Evolutionary conservation across 2,888 invertebrate genomes (phyloP), one percentile per base, ranked within the genome.

Genomic region (Belgica antarctica): DNA sequence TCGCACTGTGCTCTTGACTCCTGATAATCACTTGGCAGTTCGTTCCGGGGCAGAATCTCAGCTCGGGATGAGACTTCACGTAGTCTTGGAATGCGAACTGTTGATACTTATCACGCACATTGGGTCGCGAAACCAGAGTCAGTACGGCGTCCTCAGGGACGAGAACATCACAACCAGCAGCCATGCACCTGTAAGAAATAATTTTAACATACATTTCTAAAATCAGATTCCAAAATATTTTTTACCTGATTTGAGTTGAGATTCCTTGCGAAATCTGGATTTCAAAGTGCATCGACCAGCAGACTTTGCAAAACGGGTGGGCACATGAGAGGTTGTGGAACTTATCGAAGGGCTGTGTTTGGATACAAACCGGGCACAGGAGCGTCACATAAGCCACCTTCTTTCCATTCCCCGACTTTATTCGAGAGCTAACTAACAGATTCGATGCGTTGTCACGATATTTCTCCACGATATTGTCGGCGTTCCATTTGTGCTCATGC

Each of bases 61-160:
- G 81, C 78, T 90, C 87, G 72, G 96, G 94, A 81, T 94, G 94
- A 62, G 93, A 91, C 80, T 92, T 92, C 0, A 99, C 96, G 82
- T 95, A 94, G 81, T 98, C 98, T 77, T 91, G 89, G 80, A 97
- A 98, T 76, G 94, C 90, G 79, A 96, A 94, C 76, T 94, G 92
- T 77, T 96, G 94, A 81, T 97, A 99, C 77, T 94, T 92, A 77
- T 95, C 94, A 73, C 94, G 84, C 77, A 95, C 83, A 61, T 86
- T 84, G 46, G 94, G 90, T 75, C 92, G 89, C 70, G 87, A 87
- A 71, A 97, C 85, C 76, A 95, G 85, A 71, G 89, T 89, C 71
- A 96, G 82, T 17, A 96, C 94, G 84, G 97, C 93, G 80, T 96
- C 96, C 83, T 97, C 97, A 5, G 96, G 94, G n/a, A 92, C 94